Base-by-base conservation (phyloP, 1,140 invertebrate species). In the Apocrypta bakeri region DNA sequence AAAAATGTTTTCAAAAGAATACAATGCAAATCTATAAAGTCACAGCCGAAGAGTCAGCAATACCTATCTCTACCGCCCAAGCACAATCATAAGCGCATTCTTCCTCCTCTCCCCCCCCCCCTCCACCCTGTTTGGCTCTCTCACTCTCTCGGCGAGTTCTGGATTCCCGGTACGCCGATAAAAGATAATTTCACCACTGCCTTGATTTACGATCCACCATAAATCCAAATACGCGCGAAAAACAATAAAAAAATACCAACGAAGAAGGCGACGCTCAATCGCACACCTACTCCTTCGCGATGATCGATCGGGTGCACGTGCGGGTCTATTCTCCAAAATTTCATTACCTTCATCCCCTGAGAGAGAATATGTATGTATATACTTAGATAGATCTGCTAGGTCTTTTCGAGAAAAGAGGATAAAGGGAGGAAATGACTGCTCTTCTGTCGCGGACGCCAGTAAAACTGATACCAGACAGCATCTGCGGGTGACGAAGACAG, bases 361-460 rank as follows among this genome's bases (percentile, higher is more conserved):
- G 68, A 17, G 25, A 29, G 27, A 71, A 24, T 25, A 64, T 64
- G 8, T 64, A 64, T 17, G 17, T 48, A 48, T 48, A 48, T 66
- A 66, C 33, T 3, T 1, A 66, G 24, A 25, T 1, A 9, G 7
- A 11, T 66, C 9, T 11, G n/a, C 64, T 66, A 6, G 1, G 7
- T 0, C 27, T 66, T 27, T 66, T 27, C 33, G 69, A 1, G 21
- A 71, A 31, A 21, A 71, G 1, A 31, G n/a, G 14, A 27, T 11
- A 68, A 29, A 71, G 33, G 69, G n/a, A 3, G 69, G 71, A 83
- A 21, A 56, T 56, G 17, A 21, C 48, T n/a, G 48, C 48, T 56
- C 83, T 84, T 85, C 87, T 89, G 89, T 84, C 81, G 76, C 79
- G 83, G 86, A 90, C 85, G 83, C 86, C 83, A 84, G 79, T 37